These are phyloP conservation scores for Silurus lanzhouensis DNA, from an alignment of 2,797 vertebrate genomes.

Conservation along the genomic window DNA sequence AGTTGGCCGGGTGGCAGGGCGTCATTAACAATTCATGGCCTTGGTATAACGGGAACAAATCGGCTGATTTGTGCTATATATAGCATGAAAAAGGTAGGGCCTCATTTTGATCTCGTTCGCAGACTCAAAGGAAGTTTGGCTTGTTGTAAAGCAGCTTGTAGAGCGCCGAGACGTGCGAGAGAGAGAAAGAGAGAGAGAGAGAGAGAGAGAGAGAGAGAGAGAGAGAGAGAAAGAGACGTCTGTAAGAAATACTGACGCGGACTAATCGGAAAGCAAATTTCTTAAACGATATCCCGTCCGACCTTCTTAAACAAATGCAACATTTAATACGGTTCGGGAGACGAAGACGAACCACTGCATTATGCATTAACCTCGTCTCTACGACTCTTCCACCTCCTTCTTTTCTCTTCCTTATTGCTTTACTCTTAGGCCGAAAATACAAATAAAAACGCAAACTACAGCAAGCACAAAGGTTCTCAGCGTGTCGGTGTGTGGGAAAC, in stretches of 20 bases:
- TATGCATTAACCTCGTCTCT: background rate
- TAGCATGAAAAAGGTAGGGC: slow-evolving; percentile 12
- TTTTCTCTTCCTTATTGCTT: too few relatives aligned
- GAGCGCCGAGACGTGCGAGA: too few relatives aligned
- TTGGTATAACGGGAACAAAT: slow-evolving; percentile 55
- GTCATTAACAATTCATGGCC: slow-evolving; percentile 55
- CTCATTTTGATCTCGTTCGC: background rate
- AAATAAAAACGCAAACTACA: background rate
- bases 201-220: too few relatives aligned
- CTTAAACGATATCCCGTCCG: background rate
- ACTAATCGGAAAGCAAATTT: background rate
- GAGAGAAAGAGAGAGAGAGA: too few relatives aligned
- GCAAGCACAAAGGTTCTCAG: background rate
- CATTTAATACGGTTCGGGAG: background rate
- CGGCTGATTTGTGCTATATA: slow-evolving; percentile 45
- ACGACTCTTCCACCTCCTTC: background rate
- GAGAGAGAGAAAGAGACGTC: background rate
- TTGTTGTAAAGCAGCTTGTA: background rate
- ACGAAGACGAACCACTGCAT: background rate
- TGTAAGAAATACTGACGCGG: background rate
- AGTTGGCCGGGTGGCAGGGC: slow-evolving; percentile 47
- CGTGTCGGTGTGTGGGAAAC: slow-evolving; percentile 13
- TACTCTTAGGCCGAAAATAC: background rate
- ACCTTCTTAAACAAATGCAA: too few relatives aligned
- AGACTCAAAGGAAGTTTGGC: background rate